Evolutionary conservation across 2,797 vertebrate genomes (phyloP), one percentile per base, ranked within the genome.

Genomic region (Columba guinea): DNA sequence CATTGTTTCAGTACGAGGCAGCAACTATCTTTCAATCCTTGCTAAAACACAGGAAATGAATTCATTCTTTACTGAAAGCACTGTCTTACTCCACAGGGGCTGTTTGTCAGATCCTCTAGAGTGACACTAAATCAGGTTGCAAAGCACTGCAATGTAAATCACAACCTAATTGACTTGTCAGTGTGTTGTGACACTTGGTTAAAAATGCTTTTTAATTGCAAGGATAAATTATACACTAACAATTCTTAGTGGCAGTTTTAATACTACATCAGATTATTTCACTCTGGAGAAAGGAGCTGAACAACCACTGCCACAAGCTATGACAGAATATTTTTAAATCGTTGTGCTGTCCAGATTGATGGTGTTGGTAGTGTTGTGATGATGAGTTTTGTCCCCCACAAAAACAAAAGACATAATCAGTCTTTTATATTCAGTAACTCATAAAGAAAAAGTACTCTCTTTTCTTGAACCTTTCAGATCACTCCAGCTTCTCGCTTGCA

Each of bases 191-290:
- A 98, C 97, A 98, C 97, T 97, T 97, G 94, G 96, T 97, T 98
- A 97, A 98, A 98, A 98, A 98, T 97, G 97, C 86, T 97, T 98
- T 98, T 98, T 98, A 98, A 98, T 98, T 98, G 97, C 97, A 97
- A 96, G 93, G 96, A 98, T 98, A 98, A 98, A 98, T 98, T 98
- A 98, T 97, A 97, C 97, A 98, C 97, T 97, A 98, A 97, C 95
- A 96, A 98, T 97, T 97, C 96, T 96, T 97, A 89, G 91, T 97
- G 97, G 97, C 98, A 97, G 92, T 93, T 95, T 97, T 98, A 97
- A 98, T 97, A 97, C 73, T 84, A 92, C 86, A 97, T 96, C 84
- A 92, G 95, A 97, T 97, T 97, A 97, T 97, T 97, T 97, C 70
- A 87, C 96, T 91, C 93, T 55, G 84, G 86, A 94, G 96, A 81